phyloP scores from a whole-genome alignment of 2,113 vertebrate genomes.

The Spea bombifrons region DNA sequence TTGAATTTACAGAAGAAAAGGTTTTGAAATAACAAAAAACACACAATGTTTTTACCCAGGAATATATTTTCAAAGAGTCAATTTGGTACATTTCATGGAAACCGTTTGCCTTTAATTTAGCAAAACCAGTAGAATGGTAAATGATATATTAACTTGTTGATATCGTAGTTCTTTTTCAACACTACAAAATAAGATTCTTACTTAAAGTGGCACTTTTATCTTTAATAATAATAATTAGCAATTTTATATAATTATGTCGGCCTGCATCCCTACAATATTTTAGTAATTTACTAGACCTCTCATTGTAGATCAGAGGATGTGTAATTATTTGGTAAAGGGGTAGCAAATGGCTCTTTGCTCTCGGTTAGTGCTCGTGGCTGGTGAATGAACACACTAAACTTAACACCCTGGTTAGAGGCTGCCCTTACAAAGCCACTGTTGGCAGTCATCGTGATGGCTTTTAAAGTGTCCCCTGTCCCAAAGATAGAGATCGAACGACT shows the following conservation, averaged over 20 bases:
- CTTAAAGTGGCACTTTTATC: neutral
- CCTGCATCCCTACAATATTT: neutral
- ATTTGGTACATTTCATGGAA: too few species aligned
- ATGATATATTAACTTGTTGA: too few species aligned
- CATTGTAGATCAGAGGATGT: constrained; percentile 21
- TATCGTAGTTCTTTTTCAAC: too few species aligned
- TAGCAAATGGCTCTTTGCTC: constrained; percentile 86
- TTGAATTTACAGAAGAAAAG: too few species aligned
- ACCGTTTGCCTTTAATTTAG: too few species aligned
- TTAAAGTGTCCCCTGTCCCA: constrained; percentile 86
- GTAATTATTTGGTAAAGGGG: constrained; percentile 66
- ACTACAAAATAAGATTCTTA: too few species aligned
- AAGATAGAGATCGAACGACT: constrained; percentile 87
- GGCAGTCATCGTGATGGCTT: constrained; percentile 91
- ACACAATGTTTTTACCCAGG: too few species aligned
- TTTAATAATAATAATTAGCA: too few species aligned
- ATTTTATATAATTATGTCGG: too few species aligned
- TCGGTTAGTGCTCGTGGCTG: constrained; percentile 91
- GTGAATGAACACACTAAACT: constrained; percentile 93
- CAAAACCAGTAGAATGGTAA: too few species aligned
- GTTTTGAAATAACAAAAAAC: too few species aligned
- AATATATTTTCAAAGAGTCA: too few species aligned
- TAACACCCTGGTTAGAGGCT: constrained; percentile 89
- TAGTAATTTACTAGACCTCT: neutral
- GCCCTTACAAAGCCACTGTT: constrained; percentile 94